Conservation (phyloP, 2,797 vertebrate species). For the Pseudochirops cupreus region DNA sequence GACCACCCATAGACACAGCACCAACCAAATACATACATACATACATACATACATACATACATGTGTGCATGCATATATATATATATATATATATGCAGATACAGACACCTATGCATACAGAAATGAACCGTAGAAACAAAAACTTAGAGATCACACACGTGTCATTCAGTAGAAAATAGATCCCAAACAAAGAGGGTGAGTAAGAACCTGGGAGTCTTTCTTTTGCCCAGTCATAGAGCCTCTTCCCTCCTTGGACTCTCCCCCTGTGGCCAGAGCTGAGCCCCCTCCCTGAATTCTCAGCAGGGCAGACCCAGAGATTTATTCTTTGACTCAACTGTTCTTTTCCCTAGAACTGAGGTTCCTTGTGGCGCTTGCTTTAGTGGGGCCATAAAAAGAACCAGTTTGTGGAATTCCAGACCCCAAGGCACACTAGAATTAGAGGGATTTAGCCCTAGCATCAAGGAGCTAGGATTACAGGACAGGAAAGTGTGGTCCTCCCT, state of each 20-base stretch:
- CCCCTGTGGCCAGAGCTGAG: not conserved
- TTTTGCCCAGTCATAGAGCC: not conserved
- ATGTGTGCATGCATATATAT: too few species aligned
- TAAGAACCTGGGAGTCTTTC: not conserved
- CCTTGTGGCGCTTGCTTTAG: not conserved
- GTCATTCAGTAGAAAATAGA: not conserved
- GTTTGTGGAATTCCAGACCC: not conserved
- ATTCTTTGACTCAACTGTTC: not conserved
- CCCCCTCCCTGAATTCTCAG: not conserved
- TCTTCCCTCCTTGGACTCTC: not conserved
- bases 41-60: not conserved
- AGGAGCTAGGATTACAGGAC: not conserved
- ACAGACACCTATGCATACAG: not conserved
- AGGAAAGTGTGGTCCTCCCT: not conserved
- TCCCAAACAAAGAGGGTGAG: not conserved
- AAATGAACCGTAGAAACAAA: slow-evolving; percentile 7
- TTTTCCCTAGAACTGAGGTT: not conserved
- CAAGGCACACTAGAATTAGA: not conserved
- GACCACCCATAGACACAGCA: not conserved
- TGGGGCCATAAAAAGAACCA: not conserved
- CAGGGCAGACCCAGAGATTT: not conserved
- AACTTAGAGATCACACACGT: not conserved
- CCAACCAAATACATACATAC: not conserved
- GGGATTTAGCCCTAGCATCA: not conserved
- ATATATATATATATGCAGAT: not conserved